Base-by-base conservation (phyloP, 2,888 invertebrate species). In the Netelia virgata region DNA sequence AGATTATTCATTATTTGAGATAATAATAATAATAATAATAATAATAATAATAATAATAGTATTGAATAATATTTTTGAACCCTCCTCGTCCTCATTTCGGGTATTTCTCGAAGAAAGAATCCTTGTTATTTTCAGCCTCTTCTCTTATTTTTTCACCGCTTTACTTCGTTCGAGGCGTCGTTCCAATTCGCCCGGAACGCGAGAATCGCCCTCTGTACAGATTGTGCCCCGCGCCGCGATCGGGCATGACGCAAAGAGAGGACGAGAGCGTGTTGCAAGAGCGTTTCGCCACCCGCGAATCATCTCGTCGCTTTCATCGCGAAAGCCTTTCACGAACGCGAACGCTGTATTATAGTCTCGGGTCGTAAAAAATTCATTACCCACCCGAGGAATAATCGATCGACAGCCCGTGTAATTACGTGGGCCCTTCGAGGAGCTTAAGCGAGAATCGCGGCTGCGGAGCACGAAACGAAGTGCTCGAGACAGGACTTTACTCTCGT, bases 341-440 rank as follows among this genome's bases (percentile, higher is more conserved):
- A 74, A 77, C 79, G 43, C 72, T 66, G 9, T 66, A 66, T 20
- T 66, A 18, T 43, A 47, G 18, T 73, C 55, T 57, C 23, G 11
- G 75, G 84, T 93, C 91, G 91, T 93, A 92, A 93, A 93, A 93
- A 92, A 92, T 92, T 92, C 91, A 93, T 93, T 91, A 91, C 88
- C 88, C 86, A 85, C 84, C 88, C 90, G 89, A 87, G 88, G 89
- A 91, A 92, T 79, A 79, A 79, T 92, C 92, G 92, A 93, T 93
- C 92, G 90, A 82, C 87, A 87, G 86, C 85, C 89, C 92, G 91
- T 92, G 91, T 92, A 92, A 92, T 93, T 92, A 88, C 90, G 88
- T 89, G 90, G 84, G 87, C 89, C 88, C 88, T 90, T 88, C 84
- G 81, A 81, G 73, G 75, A 81, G 85, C 84, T 41, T 63, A 70